These are phyloP conservation scores for Drosophila auraria DNA, from an alignment of 1,140 invertebrate genomes.

Conservation along the genomic window DNA sequence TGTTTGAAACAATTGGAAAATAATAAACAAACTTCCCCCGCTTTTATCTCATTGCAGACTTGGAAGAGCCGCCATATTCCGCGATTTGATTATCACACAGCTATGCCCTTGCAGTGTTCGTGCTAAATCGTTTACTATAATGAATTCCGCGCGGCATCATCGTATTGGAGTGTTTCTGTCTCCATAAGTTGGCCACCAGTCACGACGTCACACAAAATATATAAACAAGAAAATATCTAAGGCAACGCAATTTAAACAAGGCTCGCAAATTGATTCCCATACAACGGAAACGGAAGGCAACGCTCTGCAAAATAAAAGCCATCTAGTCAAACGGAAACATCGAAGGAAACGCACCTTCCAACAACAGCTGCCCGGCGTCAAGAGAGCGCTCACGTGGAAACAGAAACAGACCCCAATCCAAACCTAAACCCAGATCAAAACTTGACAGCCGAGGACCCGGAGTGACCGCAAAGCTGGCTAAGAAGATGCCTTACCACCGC, in stretches of 20 bases:
- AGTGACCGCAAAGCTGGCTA: slow-evolving; percentile 59
- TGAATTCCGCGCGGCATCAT: slow-evolving; percentile 85
- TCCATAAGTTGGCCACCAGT: slow-evolving; percentile 72
- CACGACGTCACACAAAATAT: slow-evolving; percentile 10
- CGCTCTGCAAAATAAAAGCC: slow-evolving; percentile 21
- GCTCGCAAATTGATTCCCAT: slow-evolving; percentile 33
- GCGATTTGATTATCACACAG: slow-evolving; percentile 31
- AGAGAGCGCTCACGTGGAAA: slow-evolving; percentile 19
- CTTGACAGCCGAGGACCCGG: slow-evolving; percentile 32
- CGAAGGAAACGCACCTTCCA: slow-evolving; percentile 27
- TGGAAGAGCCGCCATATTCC: slow-evolving; percentile 11
- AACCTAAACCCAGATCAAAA: slow-evolving; percentile 34
- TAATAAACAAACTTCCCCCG: slow-evolving; percentile 27
- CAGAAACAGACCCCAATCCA: background rate
- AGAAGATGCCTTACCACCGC: slow-evolving; percentile 84
- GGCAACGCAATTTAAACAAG: slow-evolving; percentile 26
- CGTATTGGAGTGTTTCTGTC: slow-evolving; percentile 85
- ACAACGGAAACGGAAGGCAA: slow-evolving; percentile 15
- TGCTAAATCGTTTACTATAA: slow-evolving; percentile 76
- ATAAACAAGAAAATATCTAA: slow-evolving; percentile 21
- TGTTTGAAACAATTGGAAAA: slow-evolving; percentile 6
- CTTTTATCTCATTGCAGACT: slow-evolving; percentile 48
- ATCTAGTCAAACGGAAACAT: slow-evolving; percentile 50
- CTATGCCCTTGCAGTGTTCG: slow-evolving; percentile 71
- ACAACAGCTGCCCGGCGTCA: slow-evolving; percentile 18